These are phyloP conservation scores for Thryonomys swinderianus DNA, from an alignment of 2,113 vertebrate species.

Conservation along the genomic window DNA sequence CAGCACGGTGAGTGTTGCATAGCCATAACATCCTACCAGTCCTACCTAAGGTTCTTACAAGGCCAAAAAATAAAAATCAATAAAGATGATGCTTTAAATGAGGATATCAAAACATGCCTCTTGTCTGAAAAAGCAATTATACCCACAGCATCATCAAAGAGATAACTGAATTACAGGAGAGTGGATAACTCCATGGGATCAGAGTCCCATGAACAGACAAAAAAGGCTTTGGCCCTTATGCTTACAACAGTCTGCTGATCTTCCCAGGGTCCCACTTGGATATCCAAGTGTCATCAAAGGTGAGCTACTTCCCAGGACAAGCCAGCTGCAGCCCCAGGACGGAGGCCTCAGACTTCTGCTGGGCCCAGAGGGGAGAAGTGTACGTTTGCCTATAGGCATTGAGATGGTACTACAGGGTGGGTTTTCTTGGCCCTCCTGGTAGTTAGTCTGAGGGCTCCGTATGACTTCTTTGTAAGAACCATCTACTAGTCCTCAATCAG, in stretches of 20 bases:
- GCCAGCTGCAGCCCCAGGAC: background rate
- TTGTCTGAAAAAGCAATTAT: background rate
- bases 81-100: conserved; percentile 17
- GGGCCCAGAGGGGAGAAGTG: background rate
- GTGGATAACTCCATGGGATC: no score
- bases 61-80: conserved; percentile 9
- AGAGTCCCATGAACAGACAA: background rate
- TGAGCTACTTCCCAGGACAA: background rate
- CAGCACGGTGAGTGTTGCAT: background rate
- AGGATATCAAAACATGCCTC: background rate
- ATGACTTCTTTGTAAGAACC: background rate
- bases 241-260: background rate
- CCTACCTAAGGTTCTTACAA: background rate
- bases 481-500: background rate
- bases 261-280: no score
- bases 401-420: background rate
- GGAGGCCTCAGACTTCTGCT: background rate
- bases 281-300: background rate
- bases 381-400: background rate
- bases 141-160: background rate
- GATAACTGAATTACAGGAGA: background rate
- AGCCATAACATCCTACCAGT: background rate
- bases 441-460: background rate
- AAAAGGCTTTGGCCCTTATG: no score
- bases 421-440: background rate